These are phyloP conservation scores for Mormyrus iriodes DNA, from an alignment of 2,113 vertebrate genomes.

Conservation along the genomic window DNA sequence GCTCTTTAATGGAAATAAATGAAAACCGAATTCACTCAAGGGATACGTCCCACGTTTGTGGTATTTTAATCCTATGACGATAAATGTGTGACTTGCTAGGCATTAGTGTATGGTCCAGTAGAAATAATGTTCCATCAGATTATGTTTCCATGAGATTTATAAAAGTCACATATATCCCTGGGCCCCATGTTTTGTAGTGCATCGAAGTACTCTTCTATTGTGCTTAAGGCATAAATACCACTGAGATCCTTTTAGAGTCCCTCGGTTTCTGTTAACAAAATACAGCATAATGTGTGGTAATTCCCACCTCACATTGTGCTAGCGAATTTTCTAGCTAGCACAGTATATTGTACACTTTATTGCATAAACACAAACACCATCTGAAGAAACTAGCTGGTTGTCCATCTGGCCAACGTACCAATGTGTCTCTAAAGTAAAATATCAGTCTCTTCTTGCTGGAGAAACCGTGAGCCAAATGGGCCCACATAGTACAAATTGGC, in stretches of 20 bases:
- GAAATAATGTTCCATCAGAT: background rate
- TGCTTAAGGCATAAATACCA: background rate
- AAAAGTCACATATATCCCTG: background rate
- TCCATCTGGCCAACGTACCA: background rate
- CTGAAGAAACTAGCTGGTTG: conserved; percentile 1
- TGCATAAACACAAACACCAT: background rate
- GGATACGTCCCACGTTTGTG: background rate
- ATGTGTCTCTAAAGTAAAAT: background rate
- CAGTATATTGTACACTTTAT: background rate
- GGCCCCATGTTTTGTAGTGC: background rate
- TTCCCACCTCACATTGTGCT: background rate
- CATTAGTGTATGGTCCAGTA: background rate
- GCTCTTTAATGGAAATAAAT: background rate
- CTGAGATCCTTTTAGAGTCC: background rate
- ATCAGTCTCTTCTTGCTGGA: background rate
- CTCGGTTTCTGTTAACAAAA: background rate
- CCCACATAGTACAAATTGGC: conserved; percentile 1
- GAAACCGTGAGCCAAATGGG: background rate
- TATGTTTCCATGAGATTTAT: background rate
- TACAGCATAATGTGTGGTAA: background rate
- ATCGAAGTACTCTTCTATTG: background rate
- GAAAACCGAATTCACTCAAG: background rate
- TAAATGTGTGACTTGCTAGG: background rate
- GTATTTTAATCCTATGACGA: conserved; percentile 2
- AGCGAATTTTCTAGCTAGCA: background rate